phyloP scores from a whole-genome alignment of 2,888 invertebrate species.

The Pyrochroa serraticornis region DNA sequence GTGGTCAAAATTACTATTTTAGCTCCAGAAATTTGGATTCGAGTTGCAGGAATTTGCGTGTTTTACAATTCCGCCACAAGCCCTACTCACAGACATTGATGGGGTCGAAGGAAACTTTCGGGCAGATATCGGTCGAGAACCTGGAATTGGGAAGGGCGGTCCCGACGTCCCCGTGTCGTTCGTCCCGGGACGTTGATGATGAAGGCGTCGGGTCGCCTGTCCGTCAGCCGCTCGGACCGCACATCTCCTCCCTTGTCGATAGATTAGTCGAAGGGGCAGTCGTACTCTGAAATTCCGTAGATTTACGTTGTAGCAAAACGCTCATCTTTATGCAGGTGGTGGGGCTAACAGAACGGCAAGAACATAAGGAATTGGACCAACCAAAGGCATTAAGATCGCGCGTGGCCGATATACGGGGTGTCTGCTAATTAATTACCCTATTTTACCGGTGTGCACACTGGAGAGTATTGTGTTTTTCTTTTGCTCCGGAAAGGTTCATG shows the following conservation, averaged over 20 bases:
- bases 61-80: too few relatives aligned
- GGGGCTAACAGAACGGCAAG: conserved; percentile 13
- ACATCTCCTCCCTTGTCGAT: neutral
- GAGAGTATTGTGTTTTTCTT: conserved; percentile 20
- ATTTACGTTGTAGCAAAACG: conserved; percentile 8
- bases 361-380: conserved; percentile 23
- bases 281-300: conserved; percentile 13
- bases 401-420: conserved; percentile 37
- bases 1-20: too few relatives aligned
- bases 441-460: conserved; percentile 14
- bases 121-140: too few relatives aligned
- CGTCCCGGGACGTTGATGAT: neutral
- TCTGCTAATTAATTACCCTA: conserved; percentile 36
- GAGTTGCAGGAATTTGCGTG: too few relatives aligned
- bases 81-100: too few relatives aligned
- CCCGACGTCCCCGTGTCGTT: too few relatives aligned
- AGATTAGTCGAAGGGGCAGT: conserved; percentile 6
- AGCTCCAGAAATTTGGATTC: too few relatives aligned
- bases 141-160: too few relatives aligned
- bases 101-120: too few relatives aligned
- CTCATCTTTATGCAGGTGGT: conserved; percentile 24
- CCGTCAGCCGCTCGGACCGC: neutral
- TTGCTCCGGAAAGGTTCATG: neutral
- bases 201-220: neutral
- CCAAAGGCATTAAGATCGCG: conserved; percentile 47